Evolutionary conservation across 2,113 vertebrate genomes (phyloP).

Genomic region (Podarcis raffonei): DNA sequence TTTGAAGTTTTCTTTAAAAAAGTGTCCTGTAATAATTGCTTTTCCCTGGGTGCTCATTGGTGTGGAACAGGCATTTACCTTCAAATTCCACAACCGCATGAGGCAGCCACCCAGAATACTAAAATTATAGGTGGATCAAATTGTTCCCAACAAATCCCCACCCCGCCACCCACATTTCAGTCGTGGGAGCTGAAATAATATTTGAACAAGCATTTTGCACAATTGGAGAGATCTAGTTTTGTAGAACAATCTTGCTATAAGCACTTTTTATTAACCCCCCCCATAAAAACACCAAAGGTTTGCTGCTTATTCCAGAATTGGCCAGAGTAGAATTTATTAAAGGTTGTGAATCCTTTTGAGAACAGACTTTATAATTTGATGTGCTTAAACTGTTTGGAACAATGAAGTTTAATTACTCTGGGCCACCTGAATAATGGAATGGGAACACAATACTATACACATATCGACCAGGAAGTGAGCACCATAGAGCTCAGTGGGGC

Average conservation of each 20-base stretch:
- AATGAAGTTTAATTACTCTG: neutral
- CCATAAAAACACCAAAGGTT: neutral
- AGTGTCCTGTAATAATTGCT: neutral
- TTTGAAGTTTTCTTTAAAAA: neutral
- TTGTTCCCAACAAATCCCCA: slow-evolving; percentile 17
- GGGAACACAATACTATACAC: neutral
- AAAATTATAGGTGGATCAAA: neutral
- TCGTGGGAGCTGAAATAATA: slow-evolving; percentile 60
- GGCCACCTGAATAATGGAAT: too few species aligned
- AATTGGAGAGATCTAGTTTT: slow-evolving; percentile 57
- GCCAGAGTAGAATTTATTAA: fast-evolving
- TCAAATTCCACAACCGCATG: neutral
- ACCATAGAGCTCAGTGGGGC: neutral
- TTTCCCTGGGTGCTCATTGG: slow-evolving; percentile 16
- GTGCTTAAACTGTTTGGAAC: neutral
- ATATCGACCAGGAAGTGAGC: neutral
- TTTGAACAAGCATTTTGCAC: slow-evolving; percentile 60
- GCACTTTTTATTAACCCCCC: neutral
- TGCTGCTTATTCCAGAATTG: neutral
- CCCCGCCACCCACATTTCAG: slow-evolving; percentile 36
- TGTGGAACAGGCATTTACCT: slow-evolving; percentile 4
- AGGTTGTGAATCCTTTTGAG: neutral
- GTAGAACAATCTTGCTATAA: slow-evolving; percentile 47
- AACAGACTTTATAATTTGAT: neutral
- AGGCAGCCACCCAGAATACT: neutral